Percentiles rank a stretch among this genome's conserved stretches.
These are phyloP conservation scores for Slavum lentiscoides DNA, from an alignment of 2,888 invertebrate species.

Conservation along the genomic window DNA sequence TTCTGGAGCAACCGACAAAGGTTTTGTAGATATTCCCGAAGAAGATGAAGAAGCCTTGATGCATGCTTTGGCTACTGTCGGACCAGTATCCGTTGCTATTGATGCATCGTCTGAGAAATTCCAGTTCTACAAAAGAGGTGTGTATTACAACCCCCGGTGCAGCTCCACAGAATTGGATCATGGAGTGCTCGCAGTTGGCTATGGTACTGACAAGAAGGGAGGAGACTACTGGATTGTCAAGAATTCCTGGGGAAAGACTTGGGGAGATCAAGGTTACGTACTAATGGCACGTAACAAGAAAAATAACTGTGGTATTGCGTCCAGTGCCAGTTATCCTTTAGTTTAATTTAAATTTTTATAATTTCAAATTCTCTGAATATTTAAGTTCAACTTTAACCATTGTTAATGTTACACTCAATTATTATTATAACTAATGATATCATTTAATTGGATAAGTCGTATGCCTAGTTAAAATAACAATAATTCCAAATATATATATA, in stretches of 20 bases:
- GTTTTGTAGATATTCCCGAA: constrained; percentile 74
- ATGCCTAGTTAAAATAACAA: too few species aligned
- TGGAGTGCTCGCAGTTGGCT: constrained; percentile 82
- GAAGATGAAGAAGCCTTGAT: constrained; percentile 75
- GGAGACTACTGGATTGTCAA: constrained; percentile 85
- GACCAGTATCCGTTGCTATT: constrained; percentile 85
- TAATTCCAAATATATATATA: too few species aligned
- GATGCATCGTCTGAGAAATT: constrained; percentile 84
- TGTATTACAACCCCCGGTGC: constrained; percentile 56
- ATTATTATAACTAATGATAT: too few species aligned
- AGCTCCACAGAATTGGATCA: constrained; percentile 75
- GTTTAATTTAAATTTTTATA: constrained; percentile 64
- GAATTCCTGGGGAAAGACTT: constrained; percentile 79
- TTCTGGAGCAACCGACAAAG: constrained; percentile 78
- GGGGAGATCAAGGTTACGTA: constrained; percentile 86
- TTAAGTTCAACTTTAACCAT: too few species aligned
- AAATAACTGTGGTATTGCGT: constrained; percentile 87
- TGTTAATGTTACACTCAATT: too few species aligned
- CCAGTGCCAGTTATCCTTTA: constrained; percentile 80
- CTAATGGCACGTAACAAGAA: constrained; percentile 82
- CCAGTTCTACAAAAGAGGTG: constrained; percentile 79
- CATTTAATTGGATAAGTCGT: too few species aligned
- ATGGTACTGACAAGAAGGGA: constrained; percentile 69
- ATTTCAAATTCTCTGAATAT: not conserved
- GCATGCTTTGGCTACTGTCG: constrained; percentile 79